Evolutionary conservation across 1,140 invertebrate species (phyloP).

Genomic region (Nephila pilipes): DNA sequence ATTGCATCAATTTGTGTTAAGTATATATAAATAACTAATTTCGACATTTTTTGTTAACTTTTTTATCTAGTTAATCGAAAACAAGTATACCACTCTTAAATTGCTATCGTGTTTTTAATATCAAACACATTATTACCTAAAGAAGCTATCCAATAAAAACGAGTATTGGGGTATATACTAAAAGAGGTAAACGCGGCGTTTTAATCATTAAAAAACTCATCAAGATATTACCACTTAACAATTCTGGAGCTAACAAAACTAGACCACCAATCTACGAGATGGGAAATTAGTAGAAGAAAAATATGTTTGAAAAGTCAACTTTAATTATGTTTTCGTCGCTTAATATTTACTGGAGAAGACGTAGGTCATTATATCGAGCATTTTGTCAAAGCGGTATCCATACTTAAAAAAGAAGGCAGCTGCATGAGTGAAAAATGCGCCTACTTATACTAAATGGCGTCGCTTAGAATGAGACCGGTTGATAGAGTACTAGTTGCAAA

Average conservation of each 20-base stretch:
- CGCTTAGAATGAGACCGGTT: neutral
- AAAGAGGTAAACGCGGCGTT: neutral
- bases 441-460: constrained; percentile 28
- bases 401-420: neutral
- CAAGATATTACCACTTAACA: neutral
- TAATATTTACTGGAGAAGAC: neutral
- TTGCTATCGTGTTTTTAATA: too few species aligned
- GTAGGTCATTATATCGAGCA: neutral
- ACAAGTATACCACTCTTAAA: too few species aligned
- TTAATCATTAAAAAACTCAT: constrained; percentile 13
- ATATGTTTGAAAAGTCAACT: constrained; percentile 11
- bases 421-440: neutral
- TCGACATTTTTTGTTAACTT: too few species aligned
- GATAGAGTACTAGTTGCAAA: neutral
- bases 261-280: neutral
- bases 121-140: neutral
- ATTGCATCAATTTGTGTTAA: too few species aligned
- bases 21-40: too few species aligned
- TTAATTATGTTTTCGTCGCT: constrained; percentile 23
- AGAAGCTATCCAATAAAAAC: neutral
- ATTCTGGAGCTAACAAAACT: neutral
- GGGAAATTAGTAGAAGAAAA: neutral
- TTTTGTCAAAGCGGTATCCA: constrained; percentile 22
- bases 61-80: too few species aligned
- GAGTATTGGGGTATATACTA: neutral